These are phyloP conservation scores for Ctenopoma multispine DNA, from an alignment of 2,797 vertebrate genomes.

Conservation along the genomic window DNA sequence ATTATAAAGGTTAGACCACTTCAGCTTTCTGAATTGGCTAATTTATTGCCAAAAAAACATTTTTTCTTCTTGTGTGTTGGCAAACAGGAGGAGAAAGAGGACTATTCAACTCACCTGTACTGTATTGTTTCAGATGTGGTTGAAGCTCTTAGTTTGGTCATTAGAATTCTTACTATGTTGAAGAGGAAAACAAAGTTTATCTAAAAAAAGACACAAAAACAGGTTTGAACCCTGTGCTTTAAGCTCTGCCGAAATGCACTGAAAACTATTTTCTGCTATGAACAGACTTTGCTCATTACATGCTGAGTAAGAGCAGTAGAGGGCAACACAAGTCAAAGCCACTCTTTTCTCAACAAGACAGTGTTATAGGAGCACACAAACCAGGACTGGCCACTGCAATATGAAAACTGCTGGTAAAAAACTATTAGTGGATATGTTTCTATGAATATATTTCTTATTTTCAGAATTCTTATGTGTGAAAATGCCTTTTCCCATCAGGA, in stretches of 20 bases:
- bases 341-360: slow-evolving; percentile 12
- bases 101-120: slow-evolving; percentile 87
- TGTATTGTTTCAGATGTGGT: slow-evolving; percentile 98
- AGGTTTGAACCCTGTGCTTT: slow-evolving; percentile 24
- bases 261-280: slow-evolving; percentile 9
- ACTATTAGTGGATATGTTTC: slow-evolving; percentile 23
- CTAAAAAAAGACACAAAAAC: slow-evolving; percentile 73
- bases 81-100: no score
- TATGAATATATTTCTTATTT: slow-evolving; percentile 25
- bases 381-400: neutral
- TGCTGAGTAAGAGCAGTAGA: slow-evolving; percentile 21
- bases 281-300: slow-evolving; percentile 41
- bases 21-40: neutral
- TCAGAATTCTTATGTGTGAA: neutral
- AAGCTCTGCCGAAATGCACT: slow-evolving; percentile 8
- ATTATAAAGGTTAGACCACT: neutral
- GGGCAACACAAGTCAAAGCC: slow-evolving; percentile 26
- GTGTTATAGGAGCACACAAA: slow-evolving; percentile 1
- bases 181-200: slow-evolving; percentile 98
- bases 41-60: neutral
- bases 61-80: neutral
- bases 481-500: slow-evolving; percentile 1
- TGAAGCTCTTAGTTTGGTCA: slow-evolving; percentile 96
- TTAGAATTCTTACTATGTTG: slow-evolving; percentile 97
- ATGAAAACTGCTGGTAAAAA: neutral